These are phyloP conservation scores for Lumbricus terrestris DNA, from an alignment of 2,888 invertebrate genomes.

Conservation along the genomic window DNA sequence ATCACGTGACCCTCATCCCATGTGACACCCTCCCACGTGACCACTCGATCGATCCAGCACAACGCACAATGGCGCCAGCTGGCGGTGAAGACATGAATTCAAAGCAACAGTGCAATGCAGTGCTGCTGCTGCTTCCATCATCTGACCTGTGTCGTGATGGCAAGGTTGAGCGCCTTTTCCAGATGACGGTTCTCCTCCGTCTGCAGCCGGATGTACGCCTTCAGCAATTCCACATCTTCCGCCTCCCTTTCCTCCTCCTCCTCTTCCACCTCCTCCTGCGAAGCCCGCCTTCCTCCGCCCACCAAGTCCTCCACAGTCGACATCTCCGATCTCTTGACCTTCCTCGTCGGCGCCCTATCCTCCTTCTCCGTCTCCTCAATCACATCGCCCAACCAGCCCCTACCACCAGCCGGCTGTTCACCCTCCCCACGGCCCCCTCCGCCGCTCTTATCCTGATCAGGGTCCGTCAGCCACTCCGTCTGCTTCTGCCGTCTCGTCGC, in stretches of 20 bases:
- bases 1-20: too few species aligned
- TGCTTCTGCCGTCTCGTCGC: neutral
- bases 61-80: too few species aligned
- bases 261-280: neutral
- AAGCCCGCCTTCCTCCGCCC: neutral
- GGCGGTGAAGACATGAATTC: too few species aligned
- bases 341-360: neutral
- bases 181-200: constrained; percentile 38
- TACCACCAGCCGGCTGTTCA: neutral
- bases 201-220: constrained; percentile 35
- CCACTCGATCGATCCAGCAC: too few species aligned
- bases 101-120: too few species aligned
- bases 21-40: neutral
- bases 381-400: neutral
- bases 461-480: neutral
- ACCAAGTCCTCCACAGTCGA: neutral
- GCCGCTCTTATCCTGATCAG: neutral
- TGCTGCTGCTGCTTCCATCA: too few species aligned
- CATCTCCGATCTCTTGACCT: constrained; percentile 7
- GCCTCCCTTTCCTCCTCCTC: neutral
- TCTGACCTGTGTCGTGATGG: constrained; percentile 35
- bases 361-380: neutral
- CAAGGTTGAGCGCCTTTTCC: constrained; percentile 38
- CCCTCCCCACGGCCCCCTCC: neutral
- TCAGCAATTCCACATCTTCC: constrained; percentile 28